phyloP scores from a whole-genome alignment of 2,113 vertebrate species.

The Harpagus bidentatus region DNA sequence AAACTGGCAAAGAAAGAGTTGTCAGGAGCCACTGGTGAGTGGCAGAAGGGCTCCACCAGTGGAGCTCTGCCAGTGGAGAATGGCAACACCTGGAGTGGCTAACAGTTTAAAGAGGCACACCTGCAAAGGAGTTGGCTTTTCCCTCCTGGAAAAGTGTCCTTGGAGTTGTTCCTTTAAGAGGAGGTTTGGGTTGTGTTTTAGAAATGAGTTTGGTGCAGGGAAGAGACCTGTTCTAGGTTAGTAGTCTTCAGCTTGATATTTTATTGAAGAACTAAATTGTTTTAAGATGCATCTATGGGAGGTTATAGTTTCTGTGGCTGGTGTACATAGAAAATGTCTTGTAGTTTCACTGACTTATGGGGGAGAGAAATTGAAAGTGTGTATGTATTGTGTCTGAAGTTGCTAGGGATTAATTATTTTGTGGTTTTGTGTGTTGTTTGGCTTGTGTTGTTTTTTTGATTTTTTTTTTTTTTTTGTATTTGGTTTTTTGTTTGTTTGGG shows the following conservation, averaged over 20 bases:
- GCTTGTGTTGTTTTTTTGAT: background rate
- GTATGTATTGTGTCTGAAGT: background rate
- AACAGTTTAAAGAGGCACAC: background rate
- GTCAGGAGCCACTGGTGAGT: background rate
- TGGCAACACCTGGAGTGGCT: background rate
- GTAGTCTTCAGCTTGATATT: background rate
- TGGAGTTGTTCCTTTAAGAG: accelerated
- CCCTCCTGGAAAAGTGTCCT: accelerated
- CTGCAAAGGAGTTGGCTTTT: accelerated
- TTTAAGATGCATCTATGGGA: background rate
- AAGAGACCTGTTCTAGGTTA: background rate
- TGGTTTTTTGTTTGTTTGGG: background rate
- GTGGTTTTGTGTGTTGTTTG: background rate
- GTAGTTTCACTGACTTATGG: background rate
- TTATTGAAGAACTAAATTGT: background rate
- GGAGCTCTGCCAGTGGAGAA: background rate
- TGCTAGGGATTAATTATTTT: background rate
- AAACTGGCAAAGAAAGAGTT: background rate
- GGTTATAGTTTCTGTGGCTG: background rate
- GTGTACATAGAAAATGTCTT: background rate
- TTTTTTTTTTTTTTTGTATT: no score
- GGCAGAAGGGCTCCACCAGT: background rate
- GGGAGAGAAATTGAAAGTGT: background rate
- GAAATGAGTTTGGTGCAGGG: background rate
- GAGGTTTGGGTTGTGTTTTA: background rate